Evolutionary conservation across 2,888 invertebrate genomes (phyloP).

Genomic region (Acleris emargana): DNA sequence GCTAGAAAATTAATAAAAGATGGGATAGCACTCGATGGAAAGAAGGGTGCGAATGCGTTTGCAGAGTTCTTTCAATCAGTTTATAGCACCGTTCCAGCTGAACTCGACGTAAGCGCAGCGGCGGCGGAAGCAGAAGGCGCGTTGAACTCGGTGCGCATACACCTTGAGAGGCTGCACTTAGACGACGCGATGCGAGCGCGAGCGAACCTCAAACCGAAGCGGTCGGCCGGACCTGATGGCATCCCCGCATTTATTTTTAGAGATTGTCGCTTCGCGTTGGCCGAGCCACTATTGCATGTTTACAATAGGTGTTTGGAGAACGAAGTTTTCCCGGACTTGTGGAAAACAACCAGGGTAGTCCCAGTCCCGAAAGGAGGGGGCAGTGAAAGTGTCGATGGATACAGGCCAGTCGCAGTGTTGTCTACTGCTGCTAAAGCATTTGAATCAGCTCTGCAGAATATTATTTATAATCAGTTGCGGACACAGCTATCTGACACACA

Average conservation of each 20-base stretch:
- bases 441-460: neutral
- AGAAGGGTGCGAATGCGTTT: no score
- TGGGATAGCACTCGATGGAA: no score
- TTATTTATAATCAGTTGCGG: neutral
- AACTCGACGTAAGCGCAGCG: no score
- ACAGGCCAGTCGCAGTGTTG: neutral
- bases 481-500: slow-evolving; percentile 5
- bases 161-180: neutral
- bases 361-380: slow-evolving; percentile 1
- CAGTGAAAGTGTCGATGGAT: neutral
- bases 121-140: no score
- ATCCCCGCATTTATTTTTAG: slow-evolving; percentile 1
- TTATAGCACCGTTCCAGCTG: no score
- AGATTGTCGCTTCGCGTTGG: neutral
- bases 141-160: no score
- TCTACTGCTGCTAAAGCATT: slow-evolving; percentile 1
- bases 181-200: slow-evolving; percentile 1
- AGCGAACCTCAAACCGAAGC: slow-evolving; percentile 7
- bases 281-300: slow-evolving; percentile 2
- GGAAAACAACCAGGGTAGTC: slow-evolving; percentile 8
- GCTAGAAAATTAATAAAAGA: no score
- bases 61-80: no score
- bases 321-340: slow-evolving; percentile 5
- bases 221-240: slow-evolving; percentile 4
- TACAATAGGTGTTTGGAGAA: neutral